phyloP scores from a whole-genome alignment of 1,140 invertebrate genomes.

The Drosophila lowei region DNA sequence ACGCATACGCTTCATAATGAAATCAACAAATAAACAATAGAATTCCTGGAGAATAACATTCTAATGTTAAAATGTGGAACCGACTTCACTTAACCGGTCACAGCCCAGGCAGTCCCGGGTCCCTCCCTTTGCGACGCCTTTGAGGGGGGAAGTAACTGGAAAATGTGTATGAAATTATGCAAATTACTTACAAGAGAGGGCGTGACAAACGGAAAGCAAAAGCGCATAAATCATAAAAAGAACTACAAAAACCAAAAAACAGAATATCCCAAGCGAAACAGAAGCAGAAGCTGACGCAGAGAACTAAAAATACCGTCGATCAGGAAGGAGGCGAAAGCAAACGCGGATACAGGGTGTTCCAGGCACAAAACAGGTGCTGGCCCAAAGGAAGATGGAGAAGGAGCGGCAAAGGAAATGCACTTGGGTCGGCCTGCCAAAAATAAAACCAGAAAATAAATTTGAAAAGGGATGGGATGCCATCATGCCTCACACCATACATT shows the following conservation, averaged over 20 bases:
- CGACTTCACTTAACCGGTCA: constrained; percentile 25
- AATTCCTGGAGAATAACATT: not conserved
- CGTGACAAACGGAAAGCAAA: constrained; percentile 37
- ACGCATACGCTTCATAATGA: constrained; percentile 4
- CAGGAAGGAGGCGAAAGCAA: constrained; percentile 32
- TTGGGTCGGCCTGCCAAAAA: constrained; percentile 33
- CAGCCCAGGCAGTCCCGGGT: not conserved
- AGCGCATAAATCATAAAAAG: constrained; percentile 63
- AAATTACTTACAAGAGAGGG: constrained; percentile 49
- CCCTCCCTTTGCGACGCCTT: constrained; percentile 25
- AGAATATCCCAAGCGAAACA: constrained; percentile 43
- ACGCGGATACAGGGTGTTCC: constrained; percentile 57
- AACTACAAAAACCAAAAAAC: constrained; percentile 15
- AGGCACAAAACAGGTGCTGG: constrained; percentile 54
- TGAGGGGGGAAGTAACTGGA: constrained; percentile 7
- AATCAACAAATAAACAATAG: constrained; percentile 11
- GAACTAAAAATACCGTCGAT: constrained; percentile 71
- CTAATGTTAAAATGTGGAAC: not conserved
- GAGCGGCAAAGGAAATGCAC: constrained; percentile 20
- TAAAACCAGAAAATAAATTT: constrained; percentile 40
- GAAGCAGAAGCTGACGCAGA: constrained; percentile 55
- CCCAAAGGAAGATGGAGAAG: constrained; percentile 14
- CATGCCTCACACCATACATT: constrained; percentile 20
- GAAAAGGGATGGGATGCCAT: constrained; percentile 28
- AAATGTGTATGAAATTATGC: constrained; percentile 38